phyloP scores from a whole-genome alignment of 2,797 vertebrate species.

The Anguilla pacifica region DNA sequence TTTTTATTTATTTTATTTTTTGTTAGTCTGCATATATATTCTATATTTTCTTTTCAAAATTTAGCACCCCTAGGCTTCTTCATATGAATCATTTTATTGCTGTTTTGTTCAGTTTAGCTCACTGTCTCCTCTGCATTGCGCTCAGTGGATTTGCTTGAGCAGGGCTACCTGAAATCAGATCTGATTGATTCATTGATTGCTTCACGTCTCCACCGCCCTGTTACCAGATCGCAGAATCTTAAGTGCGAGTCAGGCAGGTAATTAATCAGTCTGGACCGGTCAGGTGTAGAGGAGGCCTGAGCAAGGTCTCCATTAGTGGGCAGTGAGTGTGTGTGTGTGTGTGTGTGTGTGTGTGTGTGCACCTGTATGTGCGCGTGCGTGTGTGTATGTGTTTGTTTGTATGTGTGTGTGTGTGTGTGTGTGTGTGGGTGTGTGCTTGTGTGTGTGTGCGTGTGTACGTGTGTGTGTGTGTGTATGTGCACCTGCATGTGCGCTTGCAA shows the following conservation, averaged over 20 bases:
- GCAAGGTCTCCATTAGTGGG: conserved; percentile 32
- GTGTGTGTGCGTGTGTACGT: background rate
- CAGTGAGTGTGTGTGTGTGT: conserved; percentile 7
- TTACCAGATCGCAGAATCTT: background rate
- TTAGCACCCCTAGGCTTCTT: background rate
- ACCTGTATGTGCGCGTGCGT: background rate
- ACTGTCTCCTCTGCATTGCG: background rate
- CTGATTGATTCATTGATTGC: conserved; percentile 41
- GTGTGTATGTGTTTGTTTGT: conserved; percentile 21
- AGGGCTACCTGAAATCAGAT: conserved; percentile 26
- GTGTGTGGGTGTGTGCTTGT: too few species aligned
- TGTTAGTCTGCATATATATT: background rate
- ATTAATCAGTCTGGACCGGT: background rate
- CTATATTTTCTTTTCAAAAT: background rate
- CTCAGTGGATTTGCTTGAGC: background rate
- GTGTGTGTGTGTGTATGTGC: background rate
- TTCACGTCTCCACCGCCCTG: conserved; percentile 36
- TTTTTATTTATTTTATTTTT: background rate
- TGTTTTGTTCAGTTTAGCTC: background rate
- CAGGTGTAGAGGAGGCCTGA: background rate
- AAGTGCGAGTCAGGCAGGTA: conserved; percentile 5
- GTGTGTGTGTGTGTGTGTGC: background rate
- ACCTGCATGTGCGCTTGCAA: too few species aligned
- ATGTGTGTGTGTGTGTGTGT: background rate
- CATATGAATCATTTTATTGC: background rate